These are phyloP conservation scores for Perca flavescens DNA, from an alignment of 2,113 vertebrate species.

Conservation along the genomic window DNA sequence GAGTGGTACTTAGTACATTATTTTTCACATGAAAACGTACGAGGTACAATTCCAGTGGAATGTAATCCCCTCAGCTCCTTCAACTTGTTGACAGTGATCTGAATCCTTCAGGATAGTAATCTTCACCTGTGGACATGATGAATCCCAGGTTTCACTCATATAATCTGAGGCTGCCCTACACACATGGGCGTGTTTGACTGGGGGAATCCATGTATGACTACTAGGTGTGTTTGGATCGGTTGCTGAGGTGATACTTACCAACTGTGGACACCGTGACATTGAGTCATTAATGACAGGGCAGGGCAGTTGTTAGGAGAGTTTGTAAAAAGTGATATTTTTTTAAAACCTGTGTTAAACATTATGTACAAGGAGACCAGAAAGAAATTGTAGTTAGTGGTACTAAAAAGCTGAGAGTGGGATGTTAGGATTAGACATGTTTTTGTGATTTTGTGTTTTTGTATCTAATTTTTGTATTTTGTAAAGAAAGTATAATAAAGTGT, in stretches of 20 bases:
- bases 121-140: constrained; percentile 11
- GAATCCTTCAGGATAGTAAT: background rate
- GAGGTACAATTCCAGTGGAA: too few species aligned
- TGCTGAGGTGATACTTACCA: constrained; percentile 10
- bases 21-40: too few species aligned
- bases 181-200: constrained; percentile 1
- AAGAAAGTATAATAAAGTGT: too few species aligned
- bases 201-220: constrained; percentile 3
- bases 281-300: background rate
- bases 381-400: background rate
- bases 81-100: too few species aligned
- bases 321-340: background rate
- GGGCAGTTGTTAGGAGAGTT: background rate
- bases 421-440: background rate
- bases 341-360: background rate
- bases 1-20: background rate
- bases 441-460: background rate
- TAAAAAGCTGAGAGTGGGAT: background rate
- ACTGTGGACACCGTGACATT: background rate
- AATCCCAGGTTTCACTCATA: constrained; percentile 28
- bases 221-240: constrained; percentile 10
- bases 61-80: too few species aligned
- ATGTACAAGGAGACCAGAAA: background rate
- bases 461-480: too few species aligned
- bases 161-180: background rate